Conservation (phyloP, 2,797 vertebrate genomes). For the Neostethus bicornis region DNA sequence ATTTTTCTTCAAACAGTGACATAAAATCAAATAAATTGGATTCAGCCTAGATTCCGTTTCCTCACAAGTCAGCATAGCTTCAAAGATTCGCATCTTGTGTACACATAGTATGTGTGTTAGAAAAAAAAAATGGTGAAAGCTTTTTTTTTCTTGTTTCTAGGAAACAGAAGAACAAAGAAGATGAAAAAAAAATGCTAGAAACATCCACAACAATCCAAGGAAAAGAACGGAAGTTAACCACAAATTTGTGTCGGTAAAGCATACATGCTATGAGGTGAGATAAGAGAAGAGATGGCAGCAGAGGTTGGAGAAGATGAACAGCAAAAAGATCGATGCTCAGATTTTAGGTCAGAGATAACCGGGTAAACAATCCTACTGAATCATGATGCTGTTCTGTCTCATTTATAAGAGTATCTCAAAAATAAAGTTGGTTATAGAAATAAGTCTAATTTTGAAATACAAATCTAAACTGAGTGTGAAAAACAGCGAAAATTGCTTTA, state of each 20-base stretch:
- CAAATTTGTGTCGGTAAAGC: constrained; percentile 54
- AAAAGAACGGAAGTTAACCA: constrained; percentile 52
- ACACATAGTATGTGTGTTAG: constrained; percentile 47
- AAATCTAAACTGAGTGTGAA: neutral
- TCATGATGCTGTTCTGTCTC: constrained; percentile 33
- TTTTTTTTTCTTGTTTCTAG: constrained; percentile 39
- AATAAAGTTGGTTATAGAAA: constrained; percentile 1
- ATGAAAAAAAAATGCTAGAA: constrained; percentile 34
- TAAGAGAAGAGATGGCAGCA: constrained; percentile 39
- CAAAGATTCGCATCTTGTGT: constrained; percentile 45
- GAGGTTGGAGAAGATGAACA: constrained; percentile 24
- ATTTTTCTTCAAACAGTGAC: constrained; percentile 26
- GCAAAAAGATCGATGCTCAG: constrained; percentile 57
- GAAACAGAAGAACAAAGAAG: constrained; percentile 56
- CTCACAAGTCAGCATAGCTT: constrained; percentile 46
- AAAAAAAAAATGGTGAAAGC: constrained; percentile 44
- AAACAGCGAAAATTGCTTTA: constrained; percentile 7
- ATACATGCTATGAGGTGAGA: constrained; percentile 36
- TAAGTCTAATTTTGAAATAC: constrained; percentile 17
- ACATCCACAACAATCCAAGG: constrained; percentile 46
- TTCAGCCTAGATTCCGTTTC: constrained; percentile 44
- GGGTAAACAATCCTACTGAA: constrained; percentile 51
- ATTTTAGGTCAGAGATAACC: constrained; percentile 54
- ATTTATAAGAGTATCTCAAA: constrained; percentile 25
- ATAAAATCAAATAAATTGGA: constrained; percentile 45